These are phyloP conservation scores for Stigmatopora argus DNA, from an alignment of 2,113 vertebrate species.

Conservation along the genomic window DNA sequence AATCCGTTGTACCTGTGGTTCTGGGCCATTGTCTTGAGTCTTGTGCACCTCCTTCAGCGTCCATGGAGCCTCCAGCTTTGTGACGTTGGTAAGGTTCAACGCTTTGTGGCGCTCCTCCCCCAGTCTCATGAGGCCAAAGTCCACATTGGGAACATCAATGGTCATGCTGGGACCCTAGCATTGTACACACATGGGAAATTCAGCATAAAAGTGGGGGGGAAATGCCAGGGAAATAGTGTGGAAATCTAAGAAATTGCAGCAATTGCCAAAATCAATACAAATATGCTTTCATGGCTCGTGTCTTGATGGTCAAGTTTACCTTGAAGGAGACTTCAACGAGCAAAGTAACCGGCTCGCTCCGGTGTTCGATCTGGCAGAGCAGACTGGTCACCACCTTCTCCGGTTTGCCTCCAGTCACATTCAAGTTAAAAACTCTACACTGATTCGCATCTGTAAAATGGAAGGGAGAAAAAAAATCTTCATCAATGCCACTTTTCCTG, in stretches of 20 bases:
- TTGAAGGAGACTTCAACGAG: conserved; percentile 81
- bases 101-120: conserved; percentile 55
- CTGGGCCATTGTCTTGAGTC: background rate
- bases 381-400: conserved; percentile 68
- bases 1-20: conserved; percentile 43
- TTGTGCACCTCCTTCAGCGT: conserved; percentile 60
- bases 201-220: too few relatives aligned
- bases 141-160: conserved; percentile 71
- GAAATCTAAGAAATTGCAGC: background rate
- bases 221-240: background rate
- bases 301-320: conserved; percentile 56
- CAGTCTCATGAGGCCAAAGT: conserved; percentile 76
- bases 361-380: conserved; percentile 71
- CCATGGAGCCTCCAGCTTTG: conserved; percentile 79
- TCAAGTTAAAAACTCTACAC: conserved; percentile 73
- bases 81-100: conserved; percentile 76
- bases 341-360: conserved; percentile 65
- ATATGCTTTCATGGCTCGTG: background rate
- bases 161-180: conserved; percentile 79
- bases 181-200: background rate
- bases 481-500: background rate
- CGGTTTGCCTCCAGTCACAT: conserved; percentile 72
- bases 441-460: conserved; percentile 66
- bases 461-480: background rate
- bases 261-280: background rate